These are phyloP conservation scores for Spinus olivaceus DNA, from an alignment of 2,797 vertebrate genomes.

Conservation along the genomic window DNA sequence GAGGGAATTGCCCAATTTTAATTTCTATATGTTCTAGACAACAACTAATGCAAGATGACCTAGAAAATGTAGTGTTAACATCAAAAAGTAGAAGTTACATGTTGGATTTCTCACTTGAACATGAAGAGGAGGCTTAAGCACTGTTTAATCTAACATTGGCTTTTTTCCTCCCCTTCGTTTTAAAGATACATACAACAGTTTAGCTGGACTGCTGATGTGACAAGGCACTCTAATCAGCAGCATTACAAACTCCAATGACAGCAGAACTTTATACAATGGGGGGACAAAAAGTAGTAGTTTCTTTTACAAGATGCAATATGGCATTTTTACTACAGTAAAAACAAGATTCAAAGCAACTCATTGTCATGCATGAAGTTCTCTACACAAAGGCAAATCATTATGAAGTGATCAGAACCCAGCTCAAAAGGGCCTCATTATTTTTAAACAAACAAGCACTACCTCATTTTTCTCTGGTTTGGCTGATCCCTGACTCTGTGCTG, in stretches of 20 bases:
- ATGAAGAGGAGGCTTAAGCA: background rate
- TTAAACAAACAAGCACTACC: slow-evolving; percentile 73
- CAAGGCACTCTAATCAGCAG: background rate
- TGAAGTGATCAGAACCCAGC: background rate
- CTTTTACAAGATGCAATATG: background rate
- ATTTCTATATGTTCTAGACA: background rate
- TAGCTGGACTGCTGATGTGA: background rate
- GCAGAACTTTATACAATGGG: background rate
- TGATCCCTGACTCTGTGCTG: slow-evolving; percentile 74
- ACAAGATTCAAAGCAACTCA: background rate
- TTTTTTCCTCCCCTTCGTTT: background rate
- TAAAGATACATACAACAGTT: background rate
- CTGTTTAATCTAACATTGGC: background rate
- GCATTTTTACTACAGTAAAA: background rate
- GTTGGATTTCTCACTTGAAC: background rate
- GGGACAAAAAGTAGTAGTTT: background rate
- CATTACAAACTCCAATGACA: background rate
- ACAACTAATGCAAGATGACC: background rate
- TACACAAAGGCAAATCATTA: slow-evolving; percentile 26
- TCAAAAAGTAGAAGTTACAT: background rate
- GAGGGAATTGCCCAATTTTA: background rate
- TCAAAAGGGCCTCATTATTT: slow-evolving; percentile 21
- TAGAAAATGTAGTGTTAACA: background rate
- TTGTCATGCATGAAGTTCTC: background rate
- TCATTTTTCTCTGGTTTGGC: slow-evolving; percentile 87